Base-by-base conservation (phyloP, 1,140 invertebrate species). In the Drosophila tsacasi region DNA sequence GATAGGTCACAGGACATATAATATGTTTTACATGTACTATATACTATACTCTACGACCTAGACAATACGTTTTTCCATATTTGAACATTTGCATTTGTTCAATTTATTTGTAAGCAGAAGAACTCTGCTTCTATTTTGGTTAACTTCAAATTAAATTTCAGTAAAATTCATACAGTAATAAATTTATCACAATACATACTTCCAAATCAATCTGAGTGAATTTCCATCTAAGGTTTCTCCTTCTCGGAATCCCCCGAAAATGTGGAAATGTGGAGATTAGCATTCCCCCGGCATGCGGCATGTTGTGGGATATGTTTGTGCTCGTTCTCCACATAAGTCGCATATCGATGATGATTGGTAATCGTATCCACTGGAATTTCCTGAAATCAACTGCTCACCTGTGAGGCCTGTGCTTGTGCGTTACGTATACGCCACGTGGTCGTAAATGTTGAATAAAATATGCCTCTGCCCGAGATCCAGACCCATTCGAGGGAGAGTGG, bases 301-400 rank as follows among this genome's bases (percentile, higher is more conserved):
- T 30, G 59, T 40, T 40, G 50, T 68, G 58, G 19, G 42, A 39
- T 62, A 42, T 40, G 27, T 42, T 49, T 49, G 12, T n/a, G 21
- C 27, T 35, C 44, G 12, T n/a, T 27, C 27, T 35, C 44, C 57
- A 6, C 55, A 68, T 25, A 57, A 25, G 35, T 72, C 52, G 37
- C 69, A 72, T 59, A 40, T 60, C 52, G 15, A 71, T 73, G 52
- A 35, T 73, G 52, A 50, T 73, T 71, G 67, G 67, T 54, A 71
- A 71, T 71, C 67, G 42, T 19, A 73, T 35, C 63, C 49, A 17
- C 15, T 6, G 10, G 63, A 32, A 69, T 71, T 72, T 42, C 67
- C 6, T 10, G 27, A 32, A 30, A 52, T 13, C 49, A 44, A 30
- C 39, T 57, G 62, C 62, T 37, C 37, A 65, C 54, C 55, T 61